Percentiles rank a stretch among this genome's conserved stretches.
phyloP scores from a whole-genome alignment of 2,888 invertebrate genomes.

The Antheraea yamamai region DNA sequence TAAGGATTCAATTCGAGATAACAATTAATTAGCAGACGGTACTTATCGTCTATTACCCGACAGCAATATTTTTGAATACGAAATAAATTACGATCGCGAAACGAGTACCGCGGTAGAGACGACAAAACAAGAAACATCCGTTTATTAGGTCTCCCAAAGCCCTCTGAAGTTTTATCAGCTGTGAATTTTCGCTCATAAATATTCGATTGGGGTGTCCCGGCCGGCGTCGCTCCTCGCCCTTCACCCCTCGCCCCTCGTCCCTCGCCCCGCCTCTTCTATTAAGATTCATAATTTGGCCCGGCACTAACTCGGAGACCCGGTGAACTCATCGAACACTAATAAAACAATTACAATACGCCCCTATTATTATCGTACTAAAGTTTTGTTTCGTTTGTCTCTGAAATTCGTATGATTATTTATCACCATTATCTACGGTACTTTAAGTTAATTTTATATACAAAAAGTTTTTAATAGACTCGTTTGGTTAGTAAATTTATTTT shows the following conservation, averaged over 20 bases:
- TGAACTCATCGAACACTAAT: conserved; percentile 11
- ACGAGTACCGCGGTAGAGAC: neutral
- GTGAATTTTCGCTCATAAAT: conserved; percentile 76
- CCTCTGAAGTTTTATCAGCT: conserved; percentile 67
- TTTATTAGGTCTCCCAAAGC: conserved; percentile 51
- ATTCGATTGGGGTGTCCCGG: conserved; percentile 62
- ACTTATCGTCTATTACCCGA: neutral
- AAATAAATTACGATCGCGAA: neutral
- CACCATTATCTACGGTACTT: neutral
- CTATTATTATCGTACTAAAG: neutral
- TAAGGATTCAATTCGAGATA: no score
- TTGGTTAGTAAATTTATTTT: no score
- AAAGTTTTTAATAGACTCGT: neutral
- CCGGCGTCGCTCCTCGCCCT: conserved; percentile 37
- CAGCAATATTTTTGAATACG: neutral
- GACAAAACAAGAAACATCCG: conserved; percentile 44
- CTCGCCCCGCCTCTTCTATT: conserved; percentile 55
- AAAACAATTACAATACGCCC: conserved; percentile 5
- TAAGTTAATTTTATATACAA: neutral
- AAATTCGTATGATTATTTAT: neutral
- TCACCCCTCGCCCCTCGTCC: neutral
- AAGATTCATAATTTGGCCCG: conserved; percentile 72
- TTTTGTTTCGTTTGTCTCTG: neutral
- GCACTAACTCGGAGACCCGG: conserved; percentile 47
- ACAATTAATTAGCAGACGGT: neutral